Evolutionary conservation across 2,113 vertebrate species (phyloP).

Genomic region (Parotia lawesii): DNA sequence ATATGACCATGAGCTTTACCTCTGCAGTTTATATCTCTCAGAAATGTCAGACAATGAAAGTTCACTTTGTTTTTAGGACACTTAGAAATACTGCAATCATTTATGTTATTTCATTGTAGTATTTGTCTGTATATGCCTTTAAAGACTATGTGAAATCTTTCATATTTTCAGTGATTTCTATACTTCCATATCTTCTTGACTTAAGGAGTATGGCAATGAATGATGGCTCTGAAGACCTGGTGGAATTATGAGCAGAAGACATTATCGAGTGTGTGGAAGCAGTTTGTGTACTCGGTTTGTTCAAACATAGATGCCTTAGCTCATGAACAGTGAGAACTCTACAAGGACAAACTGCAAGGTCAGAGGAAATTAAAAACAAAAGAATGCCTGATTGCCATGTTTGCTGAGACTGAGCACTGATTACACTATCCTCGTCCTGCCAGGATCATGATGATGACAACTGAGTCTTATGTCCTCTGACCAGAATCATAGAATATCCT

Average conservation of each 20-base stretch:
- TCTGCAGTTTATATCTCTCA: neutral
- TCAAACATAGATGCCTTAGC: neutral
- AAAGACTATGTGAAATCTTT: neutral
- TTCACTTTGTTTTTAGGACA: neutral
- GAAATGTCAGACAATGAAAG: neutral
- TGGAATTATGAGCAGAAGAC: neutral
- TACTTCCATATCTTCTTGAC: neutral
- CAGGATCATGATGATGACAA: neutral
- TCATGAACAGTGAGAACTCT: neutral
- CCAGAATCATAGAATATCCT: neutral
- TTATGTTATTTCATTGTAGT: neutral
- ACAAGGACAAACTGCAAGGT: slow-evolving; percentile 4
- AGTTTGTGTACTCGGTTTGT: neutral
- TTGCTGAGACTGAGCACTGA: neutral
- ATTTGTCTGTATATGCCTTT: neutral
- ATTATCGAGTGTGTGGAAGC: neutral
- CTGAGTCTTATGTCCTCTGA: neutral
- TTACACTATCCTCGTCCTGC: neutral
- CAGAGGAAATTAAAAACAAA: slow-evolving; percentile 6
- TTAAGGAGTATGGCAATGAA: neutral
- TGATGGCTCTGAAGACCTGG: neutral
- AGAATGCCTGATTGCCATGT: neutral
- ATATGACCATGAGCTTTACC: neutral
- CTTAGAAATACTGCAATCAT: neutral
- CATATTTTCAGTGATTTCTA: neutral